Base-by-base conservation (phyloP, 2,797 vertebrate species). In the Hypotaenidia okinawae region DNA sequence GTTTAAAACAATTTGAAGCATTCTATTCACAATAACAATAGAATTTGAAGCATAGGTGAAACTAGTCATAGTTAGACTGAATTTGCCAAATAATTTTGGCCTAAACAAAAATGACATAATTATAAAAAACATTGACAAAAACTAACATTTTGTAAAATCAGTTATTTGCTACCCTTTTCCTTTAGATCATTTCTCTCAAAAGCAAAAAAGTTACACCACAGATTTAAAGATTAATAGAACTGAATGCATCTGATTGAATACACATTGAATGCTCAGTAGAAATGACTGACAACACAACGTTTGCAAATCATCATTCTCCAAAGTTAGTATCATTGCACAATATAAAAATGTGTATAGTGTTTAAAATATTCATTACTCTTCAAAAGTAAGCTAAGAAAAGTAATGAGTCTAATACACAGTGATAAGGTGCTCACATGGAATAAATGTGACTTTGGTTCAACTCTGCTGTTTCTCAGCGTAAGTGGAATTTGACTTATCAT, bases 131-230 rank as follows among this genome's bases (percentile, higher is more conserved):
- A 35, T 0, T 0, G 3, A 58, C 13, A 25, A 74, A 76, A 84
- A 37, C 1, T 4, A 61, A 0, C 2, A 4, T 5, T 5, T n/a
- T 62, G 4, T 9, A 69, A 92, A 86, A 59, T 77, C 5, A n/a
- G 1, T 72, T 66, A 32, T 66, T 80, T 58, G 6, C 17, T 35
- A 17, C 3, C 3, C 3, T 70, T 77, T 66, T 64, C 7, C 54
- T 84, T 58, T 37, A 54, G 25, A 11, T 62, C 0, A 70, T 78
- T 84, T 89, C 11, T 86, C n/a, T 84, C 35, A 84, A 87, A 81
- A 87, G 16, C 8, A 9, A 67, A 64, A 73, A 25, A 67, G n/a
- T 54, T 88, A 28, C n/a, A 35, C 43, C 45, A 85, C 21, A 54
- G 69, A 23, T 76, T 43, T 47, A 64, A 69, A 88, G 55, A 57